These are phyloP conservation scores for Amphibalanus amphitrite DNA, from an alignment of 1,140 invertebrate species.

Conservation along the genomic window DNA sequence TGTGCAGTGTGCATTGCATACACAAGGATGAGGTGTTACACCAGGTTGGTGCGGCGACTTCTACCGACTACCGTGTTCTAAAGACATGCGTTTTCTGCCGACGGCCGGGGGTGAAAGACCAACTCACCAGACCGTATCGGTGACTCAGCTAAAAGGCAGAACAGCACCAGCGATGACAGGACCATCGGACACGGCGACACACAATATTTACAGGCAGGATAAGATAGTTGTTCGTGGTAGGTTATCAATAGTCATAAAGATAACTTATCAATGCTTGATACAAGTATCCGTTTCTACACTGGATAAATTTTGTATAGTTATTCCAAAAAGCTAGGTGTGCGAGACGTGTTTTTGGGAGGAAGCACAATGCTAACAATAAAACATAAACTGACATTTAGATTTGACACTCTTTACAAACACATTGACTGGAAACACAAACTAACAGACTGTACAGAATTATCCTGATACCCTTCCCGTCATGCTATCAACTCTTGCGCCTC, in stretches of 20 bases:
- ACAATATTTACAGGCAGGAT: slow-evolving; percentile 7
- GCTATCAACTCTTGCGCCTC: no score
- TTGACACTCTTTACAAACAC: background rate
- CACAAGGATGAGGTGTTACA: background rate
- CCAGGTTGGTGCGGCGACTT: no score
- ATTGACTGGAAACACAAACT: background rate
- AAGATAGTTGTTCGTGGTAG: slow-evolving; percentile 8
- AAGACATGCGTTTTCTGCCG: background rate
- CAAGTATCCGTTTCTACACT: slow-evolving; percentile 1
- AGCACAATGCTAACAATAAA: slow-evolving; percentile 7
- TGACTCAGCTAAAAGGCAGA: background rate
- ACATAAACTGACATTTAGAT: background rate
- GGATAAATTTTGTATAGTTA: no score
- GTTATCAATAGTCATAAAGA: no score
- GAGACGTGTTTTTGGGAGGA: no score
- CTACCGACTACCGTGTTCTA: background rate
- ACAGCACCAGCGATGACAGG: slow-evolving; percentile 7
- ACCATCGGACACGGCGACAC: slow-evolving; percentile 8
- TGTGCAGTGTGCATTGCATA: background rate
- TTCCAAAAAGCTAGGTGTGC: slow-evolving; percentile 3
- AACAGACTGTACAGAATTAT: background rate
- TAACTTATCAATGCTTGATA: slow-evolving; percentile 7
- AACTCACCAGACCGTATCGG: background rate
- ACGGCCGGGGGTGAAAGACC: background rate
- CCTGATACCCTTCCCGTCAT: background rate